Conservation (phyloP, 2,113 vertebrate species). For the Urocitellus parryii region DNA sequence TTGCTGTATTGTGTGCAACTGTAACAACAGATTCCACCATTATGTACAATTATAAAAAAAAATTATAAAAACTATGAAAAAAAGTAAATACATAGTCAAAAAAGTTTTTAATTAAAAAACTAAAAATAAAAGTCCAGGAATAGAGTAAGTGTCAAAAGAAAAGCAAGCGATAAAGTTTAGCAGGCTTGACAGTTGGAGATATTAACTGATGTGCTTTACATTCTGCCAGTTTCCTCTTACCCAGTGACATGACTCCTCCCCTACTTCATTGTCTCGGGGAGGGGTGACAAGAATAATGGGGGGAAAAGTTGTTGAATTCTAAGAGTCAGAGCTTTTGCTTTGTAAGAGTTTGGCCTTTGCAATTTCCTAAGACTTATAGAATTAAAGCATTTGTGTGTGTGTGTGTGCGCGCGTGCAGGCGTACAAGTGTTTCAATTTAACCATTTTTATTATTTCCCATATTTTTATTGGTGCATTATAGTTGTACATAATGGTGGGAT, state of each 20-base stretch:
- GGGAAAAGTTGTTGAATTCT: background rate
- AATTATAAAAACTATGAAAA: too few species aligned
- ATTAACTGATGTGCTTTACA: background rate
- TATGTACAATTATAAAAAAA: too few species aligned
- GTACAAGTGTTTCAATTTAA: too few species aligned
- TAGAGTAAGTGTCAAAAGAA: background rate
- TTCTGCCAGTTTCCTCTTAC: background rate
- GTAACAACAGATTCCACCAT: too few species aligned
- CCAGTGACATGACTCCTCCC: background rate
- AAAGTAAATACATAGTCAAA: too few species aligned
- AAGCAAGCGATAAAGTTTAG: background rate
- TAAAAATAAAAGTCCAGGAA: background rate
- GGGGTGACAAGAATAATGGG: background rate
- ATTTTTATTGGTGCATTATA: too few species aligned
- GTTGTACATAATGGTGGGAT: too few species aligned
- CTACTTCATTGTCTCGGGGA: background rate
- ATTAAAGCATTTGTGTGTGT: background rate
- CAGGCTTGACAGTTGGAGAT: background rate
- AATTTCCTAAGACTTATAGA: background rate
- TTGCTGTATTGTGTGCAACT: too few species aligned
- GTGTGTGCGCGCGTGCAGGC: accelerated
- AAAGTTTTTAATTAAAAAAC: too few species aligned
- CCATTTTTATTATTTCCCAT: too few species aligned
- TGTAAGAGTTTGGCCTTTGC: background rate
- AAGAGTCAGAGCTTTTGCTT: background rate